Percentiles rank a stretch among this genome's conserved stretches.
Conservation (phyloP, 1,140 invertebrate genomes). For the Ceratina japonica region DNA sequence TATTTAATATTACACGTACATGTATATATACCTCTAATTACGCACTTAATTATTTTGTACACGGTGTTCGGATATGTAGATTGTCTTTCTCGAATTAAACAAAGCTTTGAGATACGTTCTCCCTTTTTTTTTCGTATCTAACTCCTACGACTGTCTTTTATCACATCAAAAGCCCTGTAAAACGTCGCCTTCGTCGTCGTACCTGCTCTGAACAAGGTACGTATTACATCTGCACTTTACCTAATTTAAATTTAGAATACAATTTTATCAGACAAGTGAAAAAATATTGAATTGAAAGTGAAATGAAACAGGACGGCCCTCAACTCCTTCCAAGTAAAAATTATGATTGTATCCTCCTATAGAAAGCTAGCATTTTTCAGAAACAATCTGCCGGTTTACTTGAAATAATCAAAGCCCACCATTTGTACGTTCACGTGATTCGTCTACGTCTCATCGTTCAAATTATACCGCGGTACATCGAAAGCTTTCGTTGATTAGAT, state of each 20-base stretch:
- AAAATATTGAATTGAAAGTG: neutral
- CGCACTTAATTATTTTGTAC: conserved; percentile 41
- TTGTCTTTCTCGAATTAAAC: conserved; percentile 49
- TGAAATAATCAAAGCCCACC: neutral
- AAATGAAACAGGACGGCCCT: conserved; percentile 48
- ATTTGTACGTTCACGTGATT: neutral
- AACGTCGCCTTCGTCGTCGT: conserved; percentile 19
- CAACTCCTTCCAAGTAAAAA: neutral
- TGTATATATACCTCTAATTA: conserved; percentile 12
- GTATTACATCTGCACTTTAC: neutral
- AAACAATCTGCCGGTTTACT: neutral
- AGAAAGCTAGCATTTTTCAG: neutral
- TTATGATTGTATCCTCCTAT: neutral
- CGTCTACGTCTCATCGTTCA: neutral
- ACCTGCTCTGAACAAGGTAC: conserved; percentile 22
- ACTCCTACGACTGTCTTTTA: conserved; percentile 29
- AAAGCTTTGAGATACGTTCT: conserved; percentile 15
- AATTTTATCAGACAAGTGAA: conserved; percentile 8
- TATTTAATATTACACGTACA: no score
- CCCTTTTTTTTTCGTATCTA: conserved; percentile 1
- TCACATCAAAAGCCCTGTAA: conserved; percentile 60
- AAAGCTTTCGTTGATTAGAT: conserved; percentile 25
- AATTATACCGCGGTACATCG: conserved; percentile 2
- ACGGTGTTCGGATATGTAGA: conserved; percentile 54
- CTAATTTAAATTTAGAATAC: neutral